A percentile compares a stretch with the other conserved stretches of the same genome.
These are phyloP conservation scores for Rhinatrema bivittatum DNA, from an alignment of 2,797 vertebrate genomes.

Conservation along the genomic window DNA sequence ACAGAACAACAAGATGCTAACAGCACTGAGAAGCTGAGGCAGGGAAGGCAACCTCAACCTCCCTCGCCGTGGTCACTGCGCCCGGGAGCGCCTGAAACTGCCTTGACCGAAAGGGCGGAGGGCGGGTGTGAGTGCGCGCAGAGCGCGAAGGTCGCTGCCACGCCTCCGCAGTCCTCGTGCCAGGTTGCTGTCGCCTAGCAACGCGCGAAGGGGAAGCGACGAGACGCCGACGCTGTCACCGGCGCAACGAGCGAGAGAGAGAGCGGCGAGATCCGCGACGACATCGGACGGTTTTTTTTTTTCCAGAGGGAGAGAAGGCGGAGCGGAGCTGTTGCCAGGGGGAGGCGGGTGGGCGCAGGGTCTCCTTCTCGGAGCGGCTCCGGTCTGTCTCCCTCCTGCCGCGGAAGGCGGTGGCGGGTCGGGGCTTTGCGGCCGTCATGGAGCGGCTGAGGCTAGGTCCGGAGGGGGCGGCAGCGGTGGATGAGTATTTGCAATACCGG, in stretches of 20 bases:
- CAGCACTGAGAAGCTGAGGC: too few relatives aligned
- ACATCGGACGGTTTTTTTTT: neutral
- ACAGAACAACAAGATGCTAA: too few relatives aligned
- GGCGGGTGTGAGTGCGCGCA: neutral
- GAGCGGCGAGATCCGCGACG: neutral
- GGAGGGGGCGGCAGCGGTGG: conserved; percentile 20
- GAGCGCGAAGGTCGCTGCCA: too few relatives aligned
- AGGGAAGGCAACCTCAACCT: too few relatives aligned
- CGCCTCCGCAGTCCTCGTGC: too few relatives aligned
- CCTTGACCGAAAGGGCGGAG: too few relatives aligned
- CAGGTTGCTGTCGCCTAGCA: too few relatives aligned
- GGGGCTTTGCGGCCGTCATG: conserved; percentile 33
- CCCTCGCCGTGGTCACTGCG: too few relatives aligned
- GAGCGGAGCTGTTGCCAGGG: rapidly evolving
- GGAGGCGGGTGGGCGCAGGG: rapidly evolving
- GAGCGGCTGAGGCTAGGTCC: conserved; percentile 33
- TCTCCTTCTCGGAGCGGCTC: neutral
- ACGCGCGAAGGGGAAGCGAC: neutral
- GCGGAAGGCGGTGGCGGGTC: too few relatives aligned
- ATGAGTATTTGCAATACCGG: conserved; percentile 45
- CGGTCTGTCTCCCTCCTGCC: neutral
- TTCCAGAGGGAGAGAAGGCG: rapidly evolving
- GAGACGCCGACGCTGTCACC: neutral
- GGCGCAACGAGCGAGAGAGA: neutral
- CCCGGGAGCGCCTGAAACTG: rapidly evolving